These are phyloP conservation scores for Pandemis heparana DNA, from an alignment of 2,888 invertebrate species.

Conservation along the genomic window DNA sequence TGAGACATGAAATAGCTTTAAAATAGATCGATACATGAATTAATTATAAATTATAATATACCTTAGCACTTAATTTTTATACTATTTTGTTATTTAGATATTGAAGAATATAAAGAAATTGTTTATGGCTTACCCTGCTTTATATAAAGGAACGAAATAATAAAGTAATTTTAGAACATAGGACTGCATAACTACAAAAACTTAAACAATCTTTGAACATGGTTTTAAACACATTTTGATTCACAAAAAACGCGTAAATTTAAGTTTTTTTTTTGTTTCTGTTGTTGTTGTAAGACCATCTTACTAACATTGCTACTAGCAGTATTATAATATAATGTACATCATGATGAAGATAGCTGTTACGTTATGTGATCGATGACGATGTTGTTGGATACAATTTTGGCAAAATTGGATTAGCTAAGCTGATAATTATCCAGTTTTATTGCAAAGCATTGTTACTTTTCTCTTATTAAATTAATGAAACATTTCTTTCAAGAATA, in stretches of 20 bases:
- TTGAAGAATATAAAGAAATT: neutral
- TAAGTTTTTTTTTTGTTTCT: no score
- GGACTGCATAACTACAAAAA: no score
- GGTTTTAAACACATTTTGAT: no score
- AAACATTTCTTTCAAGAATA: constrained; percentile 27
- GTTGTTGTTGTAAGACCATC: no score
- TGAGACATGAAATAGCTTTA: constrained; percentile 40
- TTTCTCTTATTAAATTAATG: constrained; percentile 12
- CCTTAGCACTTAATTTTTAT: constrained; percentile 30
- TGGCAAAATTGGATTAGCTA: neutral
- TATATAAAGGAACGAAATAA: neutral
- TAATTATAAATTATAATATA: constrained; percentile 20
- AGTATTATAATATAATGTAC: neutral
- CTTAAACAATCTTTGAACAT: no score
- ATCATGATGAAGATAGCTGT: neutral
- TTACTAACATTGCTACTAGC: neutral
- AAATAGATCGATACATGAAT: constrained; percentile 23
- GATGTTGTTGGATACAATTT: neutral
- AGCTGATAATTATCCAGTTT: neutral
- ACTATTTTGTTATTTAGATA: constrained; percentile 15
- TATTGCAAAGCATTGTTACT: constrained; percentile 6
- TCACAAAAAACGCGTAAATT: no score
- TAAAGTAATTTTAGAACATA: no score
- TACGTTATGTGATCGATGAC: neutral
- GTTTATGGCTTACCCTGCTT: neutral